Conservation (phyloP, 1,140 invertebrate species). For the Coptotermes formosanus region DNA sequence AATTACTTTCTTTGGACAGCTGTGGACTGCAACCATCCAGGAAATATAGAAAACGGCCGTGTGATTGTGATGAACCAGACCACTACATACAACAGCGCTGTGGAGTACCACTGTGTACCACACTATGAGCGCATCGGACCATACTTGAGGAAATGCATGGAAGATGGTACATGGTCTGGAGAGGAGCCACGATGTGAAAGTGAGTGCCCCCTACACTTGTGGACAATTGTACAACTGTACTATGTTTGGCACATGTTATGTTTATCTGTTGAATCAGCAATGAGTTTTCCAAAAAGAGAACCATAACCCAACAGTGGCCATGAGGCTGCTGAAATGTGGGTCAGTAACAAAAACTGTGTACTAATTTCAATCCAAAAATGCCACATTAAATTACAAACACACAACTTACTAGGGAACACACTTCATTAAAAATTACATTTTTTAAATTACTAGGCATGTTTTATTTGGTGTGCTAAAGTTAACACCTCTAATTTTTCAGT, state of each 20-base stretch:
- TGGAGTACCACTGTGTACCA: conserved; percentile 86
- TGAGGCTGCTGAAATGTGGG: too few relatives aligned
- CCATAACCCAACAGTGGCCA: too few relatives aligned
- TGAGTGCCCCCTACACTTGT: conserved; percentile 41
- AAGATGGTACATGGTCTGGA: conserved; percentile 80
- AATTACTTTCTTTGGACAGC: conserved; percentile 50
- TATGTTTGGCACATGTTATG: too few relatives aligned
- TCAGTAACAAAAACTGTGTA: too few relatives aligned
- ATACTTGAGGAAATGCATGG: conserved; percentile 77
- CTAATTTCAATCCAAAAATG: too few relatives aligned
- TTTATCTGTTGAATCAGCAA: too few relatives aligned
- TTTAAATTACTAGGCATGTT: too few relatives aligned
- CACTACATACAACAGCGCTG: conserved; percentile 74
- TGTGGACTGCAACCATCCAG: conserved; percentile 78
- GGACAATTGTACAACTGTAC: too few relatives aligned
- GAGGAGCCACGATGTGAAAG: conserved; percentile 74
- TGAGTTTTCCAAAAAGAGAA: too few relatives aligned
- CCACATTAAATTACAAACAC: too few relatives aligned
- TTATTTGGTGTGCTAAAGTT: neutral
- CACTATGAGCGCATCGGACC: conserved; percentile 78
- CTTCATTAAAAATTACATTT: too few relatives aligned
- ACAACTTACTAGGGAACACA: too few relatives aligned
- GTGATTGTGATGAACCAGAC: conserved; percentile 83
- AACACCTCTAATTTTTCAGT: conserved; percentile 46
- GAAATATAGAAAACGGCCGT: conserved; percentile 76